These are phyloP conservation scores for Reticulitermes speratus DNA, from an alignment of 1,140 invertebrate species.

Conservation along the genomic window DNA sequence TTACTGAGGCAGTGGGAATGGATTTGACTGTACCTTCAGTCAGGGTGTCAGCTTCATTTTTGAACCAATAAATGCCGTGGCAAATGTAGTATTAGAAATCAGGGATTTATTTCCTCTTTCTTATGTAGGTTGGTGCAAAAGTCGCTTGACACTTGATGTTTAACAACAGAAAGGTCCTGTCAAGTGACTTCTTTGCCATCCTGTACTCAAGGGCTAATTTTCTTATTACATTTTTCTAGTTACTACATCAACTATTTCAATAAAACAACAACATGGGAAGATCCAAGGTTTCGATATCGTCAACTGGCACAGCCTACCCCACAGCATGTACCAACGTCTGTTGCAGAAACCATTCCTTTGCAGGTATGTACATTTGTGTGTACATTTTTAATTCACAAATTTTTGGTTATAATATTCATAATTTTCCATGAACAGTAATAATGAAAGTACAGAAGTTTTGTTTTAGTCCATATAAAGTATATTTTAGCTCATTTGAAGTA, in stretches of 20 bases:
- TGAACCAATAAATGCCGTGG: too few species aligned
- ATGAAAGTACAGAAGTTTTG: background rate
- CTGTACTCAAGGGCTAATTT: too few species aligned
- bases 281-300: constrained; percentile 60
- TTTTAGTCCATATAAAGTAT: background rate
- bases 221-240: constrained; percentile 45
- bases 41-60: too few species aligned
- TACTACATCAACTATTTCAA: constrained; percentile 76
- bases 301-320: constrained; percentile 48
- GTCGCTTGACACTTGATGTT: too few species aligned
- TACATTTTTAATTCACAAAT: background rate
- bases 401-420: background rate
- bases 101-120: too few species aligned
- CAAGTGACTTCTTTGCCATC: too few species aligned
- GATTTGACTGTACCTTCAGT: too few species aligned
- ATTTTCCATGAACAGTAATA: background rate
- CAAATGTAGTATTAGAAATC: too few species aligned
- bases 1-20: too few species aligned
- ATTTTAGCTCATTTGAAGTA: too few species aligned
- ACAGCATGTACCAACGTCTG: constrained; percentile 40
- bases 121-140: too few species aligned
- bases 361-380: constrained; percentile 47
- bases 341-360: constrained; percentile 54
- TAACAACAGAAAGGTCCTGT: too few species aligned
- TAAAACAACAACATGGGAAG: constrained; percentile 68